Percentiles rank a stretch among this genome's conserved stretches.
These are phyloP conservation scores for Caenorhabditis sp. DNA, from an alignment of 2,888 invertebrate genomes.

Conservation along the genomic window DNA sequence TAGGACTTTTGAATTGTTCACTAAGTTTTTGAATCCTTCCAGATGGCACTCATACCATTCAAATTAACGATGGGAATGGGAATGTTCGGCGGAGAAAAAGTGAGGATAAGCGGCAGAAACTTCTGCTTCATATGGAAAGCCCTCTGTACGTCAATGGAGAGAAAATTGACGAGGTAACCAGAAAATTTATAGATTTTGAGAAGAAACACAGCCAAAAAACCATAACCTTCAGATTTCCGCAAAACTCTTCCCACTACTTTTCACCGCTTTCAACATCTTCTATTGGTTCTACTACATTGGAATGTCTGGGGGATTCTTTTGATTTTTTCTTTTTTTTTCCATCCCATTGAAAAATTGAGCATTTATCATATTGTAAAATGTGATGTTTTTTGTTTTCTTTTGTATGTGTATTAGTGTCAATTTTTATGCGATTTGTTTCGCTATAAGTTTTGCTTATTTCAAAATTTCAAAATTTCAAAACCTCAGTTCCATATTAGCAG, in stretches of 20 bases:
- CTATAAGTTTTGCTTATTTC: neutral
- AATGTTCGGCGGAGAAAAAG: slow-evolving; percentile 56
- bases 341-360: neutral
- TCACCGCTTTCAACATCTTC: slow-evolving; percentile 83
- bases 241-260: slow-evolving; percentile 81
- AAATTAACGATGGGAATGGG: slow-evolving; percentile 67
- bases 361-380: slow-evolving; percentile 44
- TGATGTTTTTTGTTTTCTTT: slow-evolving; percentile 24
- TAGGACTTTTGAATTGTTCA: neutral
- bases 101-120: slow-evolving; percentile 61
- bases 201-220: slow-evolving; percentile 1
- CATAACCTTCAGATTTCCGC: slow-evolving; percentile 81
- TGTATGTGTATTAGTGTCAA: slow-evolving; percentile 10
- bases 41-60: slow-evolving; percentile 56
- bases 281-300: slow-evolving; percentile 83
- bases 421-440: neutral
- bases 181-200: neutral
- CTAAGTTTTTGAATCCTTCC: neutral
- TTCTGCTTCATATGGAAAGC: slow-evolving; percentile 66
- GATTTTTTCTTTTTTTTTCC: neutral
- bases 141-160: slow-evolving; percentile 78
- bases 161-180: slow-evolving; percentile 79
- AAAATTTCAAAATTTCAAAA: no score
- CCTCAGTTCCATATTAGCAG: no score
- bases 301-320: slow-evolving; percentile 73